Evolutionary conservation across 2,888 invertebrate species (phyloP).

Genomic region (Hyles lineata): DNA sequence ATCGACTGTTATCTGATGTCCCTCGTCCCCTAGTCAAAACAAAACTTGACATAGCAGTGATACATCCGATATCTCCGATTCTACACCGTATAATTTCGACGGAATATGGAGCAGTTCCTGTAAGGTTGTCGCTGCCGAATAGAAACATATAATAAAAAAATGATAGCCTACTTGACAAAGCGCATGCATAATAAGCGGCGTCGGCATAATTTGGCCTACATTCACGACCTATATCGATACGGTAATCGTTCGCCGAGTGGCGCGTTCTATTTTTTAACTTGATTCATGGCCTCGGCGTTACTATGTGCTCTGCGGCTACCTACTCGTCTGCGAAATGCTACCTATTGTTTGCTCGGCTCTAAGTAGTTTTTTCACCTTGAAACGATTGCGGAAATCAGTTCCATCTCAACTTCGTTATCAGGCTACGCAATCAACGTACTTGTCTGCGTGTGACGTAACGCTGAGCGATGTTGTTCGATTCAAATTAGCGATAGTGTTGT

Average conservation of each 20-base stretch:
- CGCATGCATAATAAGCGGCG: constrained; percentile 14
- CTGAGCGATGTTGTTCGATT: constrained; percentile 40
- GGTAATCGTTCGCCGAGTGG: constrained; percentile 53
- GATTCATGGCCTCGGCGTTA: constrained; percentile 34
- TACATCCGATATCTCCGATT: background rate
- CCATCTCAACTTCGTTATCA: constrained; percentile 33
- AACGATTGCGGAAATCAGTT: constrained; percentile 32
- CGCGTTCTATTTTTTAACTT: constrained; percentile 51
- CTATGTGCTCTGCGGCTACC: background rate
- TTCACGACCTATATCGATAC: constrained; percentile 70
- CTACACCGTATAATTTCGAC: background rate
- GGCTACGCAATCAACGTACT: constrained; percentile 41
- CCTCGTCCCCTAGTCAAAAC: background rate
- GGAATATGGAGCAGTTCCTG: constrained; percentile 14
- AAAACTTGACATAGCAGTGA: background rate
- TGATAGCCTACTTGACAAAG: background rate
- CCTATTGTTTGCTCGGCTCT: constrained; percentile 28
- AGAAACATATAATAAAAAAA: constrained; percentile 15
- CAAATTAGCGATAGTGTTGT: constrained; percentile 48
- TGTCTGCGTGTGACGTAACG: constrained; percentile 45
- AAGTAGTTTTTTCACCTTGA: constrained; percentile 29
- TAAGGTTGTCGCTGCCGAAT: background rate
- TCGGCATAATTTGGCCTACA: constrained; percentile 49
- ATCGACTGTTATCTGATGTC: background rate
- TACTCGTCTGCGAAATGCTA: constrained; percentile 12